Evolutionary conservation across 2,888 invertebrate species (phyloP).

Genomic region (Eustalomyia histrio): DNA sequence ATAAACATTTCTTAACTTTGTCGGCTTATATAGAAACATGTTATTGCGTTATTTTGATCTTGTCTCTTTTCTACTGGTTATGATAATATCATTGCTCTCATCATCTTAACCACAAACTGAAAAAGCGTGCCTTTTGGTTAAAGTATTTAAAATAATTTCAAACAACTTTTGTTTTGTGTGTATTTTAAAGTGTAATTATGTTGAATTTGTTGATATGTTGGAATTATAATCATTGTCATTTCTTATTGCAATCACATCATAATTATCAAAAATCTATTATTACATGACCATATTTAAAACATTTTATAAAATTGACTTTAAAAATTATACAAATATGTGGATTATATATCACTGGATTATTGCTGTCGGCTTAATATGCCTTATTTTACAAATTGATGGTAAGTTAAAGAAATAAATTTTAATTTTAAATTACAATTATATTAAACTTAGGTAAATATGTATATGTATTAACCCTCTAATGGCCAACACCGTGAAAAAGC

Average conservation of each 20-base stretch:
- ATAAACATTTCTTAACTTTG: neutral
- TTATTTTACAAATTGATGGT: constrained; percentile 66
- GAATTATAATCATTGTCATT: constrained; percentile 3
- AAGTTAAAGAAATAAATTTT: constrained; percentile 43
- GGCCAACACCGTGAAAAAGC: no score
- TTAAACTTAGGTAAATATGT: neutral
- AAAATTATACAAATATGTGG: constrained; percentile 67
- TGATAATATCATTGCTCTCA: neutral
- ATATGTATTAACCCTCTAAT: no score
- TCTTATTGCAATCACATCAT: constrained; percentile 6
- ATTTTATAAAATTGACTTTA: neutral
- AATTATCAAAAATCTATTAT: constrained; percentile 32
- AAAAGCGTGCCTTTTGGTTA: neutral
- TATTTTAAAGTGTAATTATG: constrained; percentile 30
- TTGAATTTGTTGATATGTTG: constrained; percentile 18
- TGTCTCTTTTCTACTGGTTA: neutral
- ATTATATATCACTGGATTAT: constrained; percentile 70
- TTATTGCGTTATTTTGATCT: neutral
- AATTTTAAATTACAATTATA: neutral
- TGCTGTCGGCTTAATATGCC: constrained; percentile 68
- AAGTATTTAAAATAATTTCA: neutral
- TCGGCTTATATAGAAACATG: neutral
- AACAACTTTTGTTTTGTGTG: neutral
- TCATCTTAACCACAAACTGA: neutral
- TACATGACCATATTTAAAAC: constrained; percentile 14